These are phyloP conservation scores for Lithophane ornitopus DNA, from an alignment of 2,888 invertebrate genomes.

Conservation along the genomic window DNA sequence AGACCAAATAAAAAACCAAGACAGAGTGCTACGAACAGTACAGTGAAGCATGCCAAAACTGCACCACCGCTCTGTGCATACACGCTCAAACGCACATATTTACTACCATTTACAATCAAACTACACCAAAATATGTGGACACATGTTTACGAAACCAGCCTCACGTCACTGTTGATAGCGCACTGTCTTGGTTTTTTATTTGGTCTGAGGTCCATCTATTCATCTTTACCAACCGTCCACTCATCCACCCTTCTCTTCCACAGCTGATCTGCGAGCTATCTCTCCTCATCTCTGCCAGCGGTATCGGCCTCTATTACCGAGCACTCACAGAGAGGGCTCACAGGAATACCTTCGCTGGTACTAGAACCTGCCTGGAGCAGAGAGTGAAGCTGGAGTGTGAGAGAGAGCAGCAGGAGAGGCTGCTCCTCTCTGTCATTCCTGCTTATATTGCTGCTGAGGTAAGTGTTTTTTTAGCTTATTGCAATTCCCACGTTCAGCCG, in stretches of 20 bases:
- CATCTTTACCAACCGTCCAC: background rate
- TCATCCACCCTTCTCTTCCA: constrained; percentile 9
- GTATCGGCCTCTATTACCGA: constrained; percentile 96
- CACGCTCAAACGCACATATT: too few species aligned
- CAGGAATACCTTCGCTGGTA: constrained; percentile 96
- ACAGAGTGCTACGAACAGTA: too few species aligned
- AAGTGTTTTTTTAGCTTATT: constrained; percentile 72
- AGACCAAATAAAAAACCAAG: too few species aligned
- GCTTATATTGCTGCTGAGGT: constrained; percentile 99
- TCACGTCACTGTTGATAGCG: too few species aligned
- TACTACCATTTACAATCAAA: too few species aligned
- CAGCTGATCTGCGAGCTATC: constrained; percentile 95
- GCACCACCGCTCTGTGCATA: too few species aligned
- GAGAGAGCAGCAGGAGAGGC: constrained; percentile 97
- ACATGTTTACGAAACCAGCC: too few species aligned
- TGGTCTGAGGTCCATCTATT: too few species aligned
- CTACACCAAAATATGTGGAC: too few species aligned
- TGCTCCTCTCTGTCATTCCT: constrained; percentile 97
- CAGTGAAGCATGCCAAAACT: too few species aligned
- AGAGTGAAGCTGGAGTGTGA: constrained; percentile 98
- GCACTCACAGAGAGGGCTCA: constrained; percentile 97
- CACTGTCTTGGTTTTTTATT: too few species aligned
- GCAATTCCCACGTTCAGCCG: too few species aligned
- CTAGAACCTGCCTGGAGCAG: constrained; percentile 97
- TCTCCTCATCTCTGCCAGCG: constrained; percentile 94